Conservation (phyloP, 2,113 vertebrate species). For the Cephalopholis sonnerati region DNA sequence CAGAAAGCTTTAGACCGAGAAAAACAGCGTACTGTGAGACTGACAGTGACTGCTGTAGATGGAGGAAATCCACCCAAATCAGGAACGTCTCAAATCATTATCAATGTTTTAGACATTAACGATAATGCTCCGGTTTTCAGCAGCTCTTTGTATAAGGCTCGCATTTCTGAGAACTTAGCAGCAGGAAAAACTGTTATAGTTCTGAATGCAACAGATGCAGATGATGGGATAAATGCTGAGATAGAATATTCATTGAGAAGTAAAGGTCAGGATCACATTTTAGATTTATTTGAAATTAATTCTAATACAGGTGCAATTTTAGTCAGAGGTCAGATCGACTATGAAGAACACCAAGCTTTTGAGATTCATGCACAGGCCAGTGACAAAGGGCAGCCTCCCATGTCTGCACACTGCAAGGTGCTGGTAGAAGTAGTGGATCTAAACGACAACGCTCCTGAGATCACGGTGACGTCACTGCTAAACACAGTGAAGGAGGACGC, state of each 20-base stretch:
- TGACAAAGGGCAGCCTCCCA: constrained; percentile 77
- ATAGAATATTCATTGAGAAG: constrained; percentile 71
- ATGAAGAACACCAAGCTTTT: constrained; percentile 70
- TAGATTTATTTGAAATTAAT: constrained; percentile 63
- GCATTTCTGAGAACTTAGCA: constrained; percentile 52
- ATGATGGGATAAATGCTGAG: constrained; percentile 71
- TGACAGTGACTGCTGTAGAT: constrained; percentile 73
- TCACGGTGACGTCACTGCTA: constrained; percentile 74
- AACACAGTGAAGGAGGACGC: constrained; percentile 68
- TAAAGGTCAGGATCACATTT: constrained; percentile 44
- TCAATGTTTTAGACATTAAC: constrained; percentile 73
- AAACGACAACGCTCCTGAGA: constrained; percentile 85
- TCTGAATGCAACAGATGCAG: constrained; percentile 70
- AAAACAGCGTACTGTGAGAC: constrained; percentile 47
- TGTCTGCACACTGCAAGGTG: constrained; percentile 81
- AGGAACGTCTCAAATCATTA: constrained; percentile 57
- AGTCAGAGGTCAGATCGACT: constrained; percentile 40
- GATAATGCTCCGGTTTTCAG: constrained; percentile 76
- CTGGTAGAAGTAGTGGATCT: constrained; percentile 85
- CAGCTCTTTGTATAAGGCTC: constrained; percentile 59
- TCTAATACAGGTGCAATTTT: constrained; percentile 68
- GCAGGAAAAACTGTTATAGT: constrained; percentile 18
- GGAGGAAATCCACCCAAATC: constrained; percentile 72
- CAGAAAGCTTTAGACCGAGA: constrained; percentile 79
- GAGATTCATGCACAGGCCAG: constrained; percentile 81